These are phyloP conservation scores for Marcusenius ussheri DNA, from an alignment of 2,113 vertebrate species.

Conservation along the genomic window DNA sequence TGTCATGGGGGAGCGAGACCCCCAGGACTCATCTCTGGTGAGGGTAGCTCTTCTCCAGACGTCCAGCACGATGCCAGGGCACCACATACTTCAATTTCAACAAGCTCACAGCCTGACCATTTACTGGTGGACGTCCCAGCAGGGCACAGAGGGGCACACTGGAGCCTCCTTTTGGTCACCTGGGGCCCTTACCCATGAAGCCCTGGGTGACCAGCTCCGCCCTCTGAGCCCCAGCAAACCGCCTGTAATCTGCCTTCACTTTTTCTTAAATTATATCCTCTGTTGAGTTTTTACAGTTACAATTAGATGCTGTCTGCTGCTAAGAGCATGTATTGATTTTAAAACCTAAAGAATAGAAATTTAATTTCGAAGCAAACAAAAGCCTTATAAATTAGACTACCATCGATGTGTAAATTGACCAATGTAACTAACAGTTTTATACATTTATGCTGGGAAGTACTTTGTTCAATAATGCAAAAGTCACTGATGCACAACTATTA, in stretches of 20 bases:
- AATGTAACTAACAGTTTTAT: neutral
- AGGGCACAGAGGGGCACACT: neutral
- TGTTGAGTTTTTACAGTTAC: neutral
- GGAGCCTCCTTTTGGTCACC: neutral
- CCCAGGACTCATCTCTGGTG: slow-evolving; percentile 54
- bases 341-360: neutral
- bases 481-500: neutral
- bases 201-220: neutral
- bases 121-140: neutral
- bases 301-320: neutral
- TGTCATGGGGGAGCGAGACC: slow-evolving; percentile 52
- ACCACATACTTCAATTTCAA: neutral
- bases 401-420: neutral
- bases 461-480: neutral
- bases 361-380: neutral
- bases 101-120: neutral
- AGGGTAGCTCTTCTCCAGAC: slow-evolving; percentile 54
- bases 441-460: neutral
- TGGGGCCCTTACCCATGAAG: neutral
- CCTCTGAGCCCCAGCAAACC: neutral
- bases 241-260: neutral
- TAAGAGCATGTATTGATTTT: neutral
- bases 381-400: neutral
- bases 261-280: neutral
- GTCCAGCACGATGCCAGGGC: slow-evolving; percentile 30